phyloP scores from a whole-genome alignment of 1,140 invertebrate species.

The Temnothorax curvispinosus region DNA sequence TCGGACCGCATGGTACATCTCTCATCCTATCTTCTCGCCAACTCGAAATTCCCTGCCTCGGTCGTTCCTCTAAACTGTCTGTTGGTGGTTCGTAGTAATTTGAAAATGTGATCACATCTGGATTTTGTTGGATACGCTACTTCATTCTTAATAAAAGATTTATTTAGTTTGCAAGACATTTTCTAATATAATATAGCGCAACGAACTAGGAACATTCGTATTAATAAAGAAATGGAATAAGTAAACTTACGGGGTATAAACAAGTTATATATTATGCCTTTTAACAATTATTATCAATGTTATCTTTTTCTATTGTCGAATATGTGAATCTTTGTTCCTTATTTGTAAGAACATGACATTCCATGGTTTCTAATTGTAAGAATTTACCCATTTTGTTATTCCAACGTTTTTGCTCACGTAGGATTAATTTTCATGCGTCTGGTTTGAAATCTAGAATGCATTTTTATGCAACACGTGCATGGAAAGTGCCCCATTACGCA shows the following conservation, averaged over 20 bases:
- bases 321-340: not conserved
- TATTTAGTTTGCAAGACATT: not conserved
- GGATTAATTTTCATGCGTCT: constrained; percentile 16
- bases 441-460: not conserved
- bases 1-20: constrained; percentile 32
- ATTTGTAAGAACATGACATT: not conserved
- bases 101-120: constrained; percentile 39
- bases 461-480: too few species aligned
- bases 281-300: not conserved
- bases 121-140: not conserved
- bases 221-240: not conserved
- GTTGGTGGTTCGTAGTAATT: constrained; percentile 34
- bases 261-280: not conserved
- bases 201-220: not conserved
- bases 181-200: not conserved
- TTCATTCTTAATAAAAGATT: constrained; percentile 37
- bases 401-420: not conserved
- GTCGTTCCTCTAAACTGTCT: constrained; percentile 10
- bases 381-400: constrained; percentile 10
- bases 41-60: constrained; percentile 36
- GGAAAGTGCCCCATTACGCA: too few species aligned
- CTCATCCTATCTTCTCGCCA: constrained; percentile 44
- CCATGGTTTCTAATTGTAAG: not conserved
- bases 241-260: not conserved
- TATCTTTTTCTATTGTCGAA: not conserved